Conservation (phyloP, 2,888 invertebrate genomes). For the Epiblema foenella region DNA sequence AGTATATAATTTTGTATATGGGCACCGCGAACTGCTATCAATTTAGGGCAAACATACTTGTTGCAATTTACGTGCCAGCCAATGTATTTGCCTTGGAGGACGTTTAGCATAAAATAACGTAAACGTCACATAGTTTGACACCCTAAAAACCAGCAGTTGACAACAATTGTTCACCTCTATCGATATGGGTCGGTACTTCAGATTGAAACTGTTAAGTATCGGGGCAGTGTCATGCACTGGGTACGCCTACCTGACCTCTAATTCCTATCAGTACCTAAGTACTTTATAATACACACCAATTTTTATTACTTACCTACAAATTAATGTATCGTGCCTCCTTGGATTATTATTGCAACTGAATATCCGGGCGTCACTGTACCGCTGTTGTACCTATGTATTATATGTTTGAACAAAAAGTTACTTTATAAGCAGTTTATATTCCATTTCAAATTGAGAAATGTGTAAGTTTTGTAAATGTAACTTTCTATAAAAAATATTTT, state of each 20-base stretch:
- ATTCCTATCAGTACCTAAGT: conserved; percentile 5
- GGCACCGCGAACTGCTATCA: background rate
- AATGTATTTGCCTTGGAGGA: background rate
- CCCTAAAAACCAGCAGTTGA: too few species aligned
- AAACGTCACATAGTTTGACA: too few species aligned
- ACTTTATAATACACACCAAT: conserved; percentile 24
- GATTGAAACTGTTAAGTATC: too few species aligned
- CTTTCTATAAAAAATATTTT: background rate
- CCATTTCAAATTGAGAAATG: background rate
- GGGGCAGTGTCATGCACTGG: too few species aligned
- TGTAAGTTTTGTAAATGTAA: background rate
- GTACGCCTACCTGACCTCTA: background rate
- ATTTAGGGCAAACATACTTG: background rate
- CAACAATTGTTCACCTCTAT: too few species aligned
- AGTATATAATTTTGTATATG: background rate
- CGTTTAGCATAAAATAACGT: background rate
- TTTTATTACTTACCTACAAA: conserved; percentile 17
- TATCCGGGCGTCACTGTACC: background rate
- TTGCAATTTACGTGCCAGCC: conserved; percentile 20
- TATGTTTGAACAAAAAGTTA: background rate
- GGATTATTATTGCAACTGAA: conserved; percentile 25
- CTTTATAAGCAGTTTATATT: background rate
- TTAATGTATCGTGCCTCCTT: conserved; percentile 37
- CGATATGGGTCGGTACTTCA: too few species aligned
- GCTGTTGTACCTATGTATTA: background rate